phyloP scores from a whole-genome alignment of 2,797 vertebrate species.

The Leuciscus waleckii region DNA sequence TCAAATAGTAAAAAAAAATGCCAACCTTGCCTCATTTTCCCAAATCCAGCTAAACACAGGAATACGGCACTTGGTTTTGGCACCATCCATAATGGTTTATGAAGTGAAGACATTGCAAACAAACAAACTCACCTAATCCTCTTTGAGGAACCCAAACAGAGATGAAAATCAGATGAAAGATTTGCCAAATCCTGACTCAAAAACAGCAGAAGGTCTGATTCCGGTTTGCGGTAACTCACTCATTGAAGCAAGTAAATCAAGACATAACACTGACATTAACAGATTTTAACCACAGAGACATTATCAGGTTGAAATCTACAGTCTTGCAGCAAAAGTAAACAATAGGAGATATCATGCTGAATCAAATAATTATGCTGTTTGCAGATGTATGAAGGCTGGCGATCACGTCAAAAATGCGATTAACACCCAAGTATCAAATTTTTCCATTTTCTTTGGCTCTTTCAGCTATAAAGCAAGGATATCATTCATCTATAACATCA shows the following conservation, averaged over 20 bases:
- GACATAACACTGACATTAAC: neutral
- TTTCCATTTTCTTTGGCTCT: neutral
- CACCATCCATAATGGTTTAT: conserved; percentile 35
- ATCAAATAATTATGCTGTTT: too few relatives aligned
- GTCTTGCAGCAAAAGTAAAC: neutral
- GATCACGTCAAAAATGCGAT: neutral
- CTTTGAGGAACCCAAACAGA: conserved; percentile 54
- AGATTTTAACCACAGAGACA: conserved; percentile 1
- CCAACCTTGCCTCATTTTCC: conserved; percentile 32
- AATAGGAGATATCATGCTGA: neutral
- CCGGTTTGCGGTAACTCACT: neutral
- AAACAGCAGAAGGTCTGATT: conserved; percentile 47
- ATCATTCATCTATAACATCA: neutral
- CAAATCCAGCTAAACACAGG: conserved; percentile 29
- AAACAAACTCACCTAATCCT: conserved; percentile 51
- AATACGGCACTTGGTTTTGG: conserved; percentile 63
- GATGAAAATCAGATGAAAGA: conserved; percentile 48
- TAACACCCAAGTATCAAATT: neutral
- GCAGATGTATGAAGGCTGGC: neutral
- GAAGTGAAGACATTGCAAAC: conserved; percentile 40
- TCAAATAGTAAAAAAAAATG: conserved; percentile 31
- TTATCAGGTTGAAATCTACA: neutral
- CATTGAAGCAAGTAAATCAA: conserved; percentile 7
- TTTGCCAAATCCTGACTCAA: conserved; percentile 40
- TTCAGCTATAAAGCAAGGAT: neutral